A percentile compares a stretch with the other conserved stretches of the same genome.
Evolutionary conservation across 2,888 invertebrate genomes (phyloP).

Genomic region (Muschampia plurimacula): DNA sequence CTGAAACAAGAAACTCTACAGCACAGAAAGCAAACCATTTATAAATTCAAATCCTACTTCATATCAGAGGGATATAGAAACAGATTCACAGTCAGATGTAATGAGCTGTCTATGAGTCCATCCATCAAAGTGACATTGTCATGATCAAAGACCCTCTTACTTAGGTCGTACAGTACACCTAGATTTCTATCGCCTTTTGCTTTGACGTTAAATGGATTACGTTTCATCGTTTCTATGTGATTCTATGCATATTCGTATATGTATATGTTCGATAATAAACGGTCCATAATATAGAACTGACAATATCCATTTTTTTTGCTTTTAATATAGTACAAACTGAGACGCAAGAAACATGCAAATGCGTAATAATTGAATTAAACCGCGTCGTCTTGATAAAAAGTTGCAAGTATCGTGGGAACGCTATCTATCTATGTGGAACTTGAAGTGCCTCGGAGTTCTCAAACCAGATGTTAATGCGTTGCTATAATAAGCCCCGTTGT

Average conservation of each 20-base stretch:
- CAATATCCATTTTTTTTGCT: too few relatives aligned
- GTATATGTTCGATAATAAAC: too few relatives aligned
- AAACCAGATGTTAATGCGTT: slow-evolving; percentile 58
- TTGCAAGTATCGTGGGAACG: slow-evolving; percentile 55
- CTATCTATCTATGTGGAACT: slow-evolving; percentile 44
- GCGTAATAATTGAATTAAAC: slow-evolving; percentile 35
- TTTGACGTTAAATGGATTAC: slow-evolving; percentile 23
- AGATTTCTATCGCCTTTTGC: slow-evolving; percentile 15
- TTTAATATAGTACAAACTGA: neutral
- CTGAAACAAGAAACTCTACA: neutral
- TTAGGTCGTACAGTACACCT: slow-evolving; percentile 9
- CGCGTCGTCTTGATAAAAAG: slow-evolving; percentile 49
- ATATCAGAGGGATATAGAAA: neutral
- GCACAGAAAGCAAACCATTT: neutral
- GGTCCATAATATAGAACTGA: neutral
- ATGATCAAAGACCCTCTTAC: slow-evolving; percentile 44
- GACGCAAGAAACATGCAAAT: slow-evolving; percentile 28
- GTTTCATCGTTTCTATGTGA: neutral
- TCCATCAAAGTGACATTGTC: slow-evolving; percentile 22
- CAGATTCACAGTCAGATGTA: neutral
- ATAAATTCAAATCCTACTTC: neutral
- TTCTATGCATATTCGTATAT: too few relatives aligned
- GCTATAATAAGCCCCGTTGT: slow-evolving; percentile 56
- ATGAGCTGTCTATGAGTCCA: slow-evolving; percentile 38
- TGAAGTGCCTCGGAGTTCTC: slow-evolving; percentile 44